Evolutionary conservation across 2,888 invertebrate genomes (phyloP), one percentile per base, ranked within the genome.

Genomic region (Drosophila suboccidentalis): DNA sequence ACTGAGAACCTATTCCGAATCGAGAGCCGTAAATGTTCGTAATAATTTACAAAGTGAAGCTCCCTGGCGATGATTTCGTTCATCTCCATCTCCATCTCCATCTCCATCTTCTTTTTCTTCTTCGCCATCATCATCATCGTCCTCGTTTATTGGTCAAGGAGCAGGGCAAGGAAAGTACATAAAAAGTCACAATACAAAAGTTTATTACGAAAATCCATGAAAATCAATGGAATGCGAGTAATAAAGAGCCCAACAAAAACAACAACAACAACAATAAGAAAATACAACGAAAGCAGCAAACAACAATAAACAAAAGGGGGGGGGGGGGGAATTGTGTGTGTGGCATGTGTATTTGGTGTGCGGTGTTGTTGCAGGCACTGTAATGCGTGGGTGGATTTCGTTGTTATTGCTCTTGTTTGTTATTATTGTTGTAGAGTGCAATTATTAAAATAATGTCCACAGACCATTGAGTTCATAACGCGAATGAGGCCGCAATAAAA

Each of bases 401-500:
- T 29, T 50, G 70, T 78, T 72, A 59, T 65, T 68, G 47, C 60
- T 60, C 39, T 65, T 68, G 68, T 53, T 76, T 43, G 71, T 43
- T 71, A 57, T 57, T 71, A 29, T 69, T 80, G 71, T 70, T 72
- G 82, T 65, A 51, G 65, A 77, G 75, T 80, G 80, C 89, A 91
- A 91, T 91, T 91, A 91, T 90, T 82, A 89, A 89, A 91, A 90
- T 90, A 85, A 82, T 86, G 84, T 84, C 78, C 87, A 90, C 89
- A 90, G 90, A 74, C 90, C 91, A 91, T 91, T 91, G 91, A 91
- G 84, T 86, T 89, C 90, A 89, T 91, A 90, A 91, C 91, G 87
- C 90, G 91, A 91, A 89, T 89, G 91, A 90, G 91, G 90, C 90
- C 91, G 91, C 91, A 91, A 90, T 91, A 91, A 91, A 91, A 91